Percentiles rank a stretch among this genome's conserved stretches.
Conservation (phyloP, 2,888 invertebrate genomes). For the Iphiclides podalirius region DNA sequence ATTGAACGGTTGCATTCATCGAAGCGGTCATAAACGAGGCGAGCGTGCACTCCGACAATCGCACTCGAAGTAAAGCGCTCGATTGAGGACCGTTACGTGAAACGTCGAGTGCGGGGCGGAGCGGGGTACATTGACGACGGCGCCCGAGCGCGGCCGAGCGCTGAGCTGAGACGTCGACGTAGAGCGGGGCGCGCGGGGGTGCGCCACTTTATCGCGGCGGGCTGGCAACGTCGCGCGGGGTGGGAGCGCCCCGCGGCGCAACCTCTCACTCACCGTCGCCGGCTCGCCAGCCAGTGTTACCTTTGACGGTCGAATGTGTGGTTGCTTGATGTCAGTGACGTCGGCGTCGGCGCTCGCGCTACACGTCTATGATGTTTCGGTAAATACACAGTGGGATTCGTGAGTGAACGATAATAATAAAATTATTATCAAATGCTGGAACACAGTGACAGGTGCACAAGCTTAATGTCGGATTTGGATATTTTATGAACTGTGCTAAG, state of each 20-base stretch:
- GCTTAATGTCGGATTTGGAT: conserved; percentile 70
- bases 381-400: conserved; percentile 74
- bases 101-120: conserved; percentile 56
- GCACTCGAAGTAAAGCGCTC: conserved; percentile 75
- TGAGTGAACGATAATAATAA: conserved; percentile 71
- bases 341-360: conserved; percentile 76
- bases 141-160: conserved; percentile 72
- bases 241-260: conserved; percentile 76
- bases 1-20: conserved; percentile 1
- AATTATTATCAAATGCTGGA: conserved; percentile 83
- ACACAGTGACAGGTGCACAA: conserved; percentile 83
- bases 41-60: conserved; percentile 43
- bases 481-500: conserved; percentile 63
- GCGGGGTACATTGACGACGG: conserved; percentile 73
- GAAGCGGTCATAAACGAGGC: too few species aligned
- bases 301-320: conserved; percentile 79
- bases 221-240: conserved; percentile 79
- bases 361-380: conserved; percentile 78
- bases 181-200: conserved; percentile 73
- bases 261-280: conserved; percentile 82
- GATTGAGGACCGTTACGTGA: conserved; percentile 80
- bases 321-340: conserved; percentile 77
- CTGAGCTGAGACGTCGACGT: conserved; percentile 72
- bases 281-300: conserved; percentile 81
- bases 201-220: conserved; percentile 79